These are phyloP conservation scores for Trididemnum clinides DNA, from an alignment of 23 tunicate genomes.

Conservation along the genomic window DNA sequence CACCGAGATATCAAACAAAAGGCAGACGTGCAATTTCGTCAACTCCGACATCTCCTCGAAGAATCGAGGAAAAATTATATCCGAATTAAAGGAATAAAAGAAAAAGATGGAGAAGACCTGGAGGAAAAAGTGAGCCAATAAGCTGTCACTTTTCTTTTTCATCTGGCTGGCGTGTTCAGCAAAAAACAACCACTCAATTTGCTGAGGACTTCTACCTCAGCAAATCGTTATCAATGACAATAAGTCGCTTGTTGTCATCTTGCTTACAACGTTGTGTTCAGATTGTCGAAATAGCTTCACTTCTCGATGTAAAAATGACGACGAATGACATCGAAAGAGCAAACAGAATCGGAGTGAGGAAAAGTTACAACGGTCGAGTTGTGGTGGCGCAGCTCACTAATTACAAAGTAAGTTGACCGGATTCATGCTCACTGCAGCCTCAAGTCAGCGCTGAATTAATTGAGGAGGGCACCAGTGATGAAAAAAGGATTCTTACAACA, in stretches of 20 bases:
- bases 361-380: constrained; percentile 37
- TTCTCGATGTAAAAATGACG: constrained; percentile 59
- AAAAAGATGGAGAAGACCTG: constrained; percentile 3
- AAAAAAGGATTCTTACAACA: too few relatives aligned
- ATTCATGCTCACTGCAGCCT: too few relatives aligned
- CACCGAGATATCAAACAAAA: not conserved
- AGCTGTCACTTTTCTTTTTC: too few relatives aligned
- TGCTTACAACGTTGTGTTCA: too few relatives aligned
- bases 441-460: too few relatives aligned
- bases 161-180: too few relatives aligned
- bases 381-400: constrained; percentile 74
- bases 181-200: too few relatives aligned
- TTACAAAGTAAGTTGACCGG: constrained; percentile 50
- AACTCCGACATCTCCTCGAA: not conserved
- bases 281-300: constrained; percentile 72
- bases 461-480: too few relatives aligned
- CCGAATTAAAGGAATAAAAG: not conserved
- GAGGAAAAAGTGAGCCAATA: constrained; percentile 5
- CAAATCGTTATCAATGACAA: too few relatives aligned
- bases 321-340: constrained; percentile 66
- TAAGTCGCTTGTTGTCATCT: too few relatives aligned
- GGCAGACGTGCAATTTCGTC: not conserved
- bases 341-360: constrained; percentile 64
- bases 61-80: constrained; percentile 4
- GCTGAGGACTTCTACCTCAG: too few relatives aligned